These are phyloP conservation scores for Abscondita cerata DNA, from an alignment of 2,888 invertebrate species.

Conservation along the genomic window DNA sequence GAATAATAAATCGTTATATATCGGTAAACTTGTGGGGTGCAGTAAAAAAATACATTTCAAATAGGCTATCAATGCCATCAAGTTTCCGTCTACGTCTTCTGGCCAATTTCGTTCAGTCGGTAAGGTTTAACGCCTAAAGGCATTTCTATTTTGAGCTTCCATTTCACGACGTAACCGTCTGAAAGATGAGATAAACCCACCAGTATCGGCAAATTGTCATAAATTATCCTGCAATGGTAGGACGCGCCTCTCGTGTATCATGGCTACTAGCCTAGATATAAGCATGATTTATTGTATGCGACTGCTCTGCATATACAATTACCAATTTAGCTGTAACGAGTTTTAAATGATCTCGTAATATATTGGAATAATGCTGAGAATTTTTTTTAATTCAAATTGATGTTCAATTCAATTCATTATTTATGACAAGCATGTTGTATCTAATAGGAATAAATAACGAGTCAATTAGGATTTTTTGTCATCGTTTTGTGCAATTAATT, in stretches of 20 bases:
- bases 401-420: background rate
- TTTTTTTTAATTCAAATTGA: conserved; percentile 20
- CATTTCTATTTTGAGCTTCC: conserved; percentile 32
- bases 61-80: conserved; percentile 28
- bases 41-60: conserved; percentile 20
- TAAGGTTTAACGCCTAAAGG: conserved; percentile 30
- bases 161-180: conserved; percentile 31
- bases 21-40: conserved; percentile 15
- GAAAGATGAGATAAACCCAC: conserved; percentile 35
- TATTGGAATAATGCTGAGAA: conserved; percentile 20
- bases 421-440: background rate
- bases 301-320: conserved; percentile 40
- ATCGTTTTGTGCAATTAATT: too few species aligned
- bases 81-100: conserved; percentile 27
- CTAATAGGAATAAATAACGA: background rate
- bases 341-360: conserved; percentile 39
- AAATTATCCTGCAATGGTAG: conserved; percentile 38
- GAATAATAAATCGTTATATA: conserved; percentile 13
- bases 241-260: conserved; percentile 34
- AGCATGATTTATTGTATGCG: conserved; percentile 39
- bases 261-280: conserved; percentile 40
- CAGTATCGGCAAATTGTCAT: conserved; percentile 39
- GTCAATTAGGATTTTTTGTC: too few species aligned
- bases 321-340: conserved; percentile 41
- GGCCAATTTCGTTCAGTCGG: conserved; percentile 30